Evolutionary conservation across 2,888 invertebrate species (phyloP), one percentile per base, ranked within the genome.

Genomic region (Thereva unica): DNA sequence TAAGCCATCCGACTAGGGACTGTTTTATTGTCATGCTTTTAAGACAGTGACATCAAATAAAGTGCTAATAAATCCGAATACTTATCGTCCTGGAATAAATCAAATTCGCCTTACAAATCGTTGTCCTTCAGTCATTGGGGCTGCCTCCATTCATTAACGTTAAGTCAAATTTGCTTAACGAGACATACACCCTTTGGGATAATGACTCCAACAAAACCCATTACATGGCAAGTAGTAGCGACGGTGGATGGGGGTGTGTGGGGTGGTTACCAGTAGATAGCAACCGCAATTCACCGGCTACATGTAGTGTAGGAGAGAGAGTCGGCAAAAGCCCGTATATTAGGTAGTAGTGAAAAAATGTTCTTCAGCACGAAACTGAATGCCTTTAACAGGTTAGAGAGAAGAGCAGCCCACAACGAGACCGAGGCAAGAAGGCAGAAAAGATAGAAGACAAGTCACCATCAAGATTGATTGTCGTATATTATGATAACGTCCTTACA

Each of bases 381-480:
- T 56, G 56, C 56, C 23, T 35, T 34, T 44, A 35, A 41, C 47
- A 44, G 44, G 9, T 35, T 44, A 10, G 42, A 9, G 38, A 42
- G 34, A 35, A 44, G 34, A 23, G 34, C 23, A 44, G 44, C 34
- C 23, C 42, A 56, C 10, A 34, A 23, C 56, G n/a, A 23, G 56
- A 56, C 56, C 42, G 34, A 12, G n/a, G 6, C 7, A 47, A 47
- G 10, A 47, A 47, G 12, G 23, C 38, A 40, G 23, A 6, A 41
- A 41, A 41, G 41, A 55, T 44, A 56, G 35, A 44, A 23, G 56
- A 56, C 44, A 56, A 56, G 56, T 56, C 56, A 38, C 59, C 47
- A 59, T 45, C 47, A 61, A 61, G 49, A 61, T 61, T 61, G 61
- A 61, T 61, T 61, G 49, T 49, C 49, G 49, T 49, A 49, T 49